Evolutionary conservation across 2,888 invertebrate species (phyloP), one percentile per base, ranked within the genome.

Genomic region (Tetragonula carbonaria): DNA sequence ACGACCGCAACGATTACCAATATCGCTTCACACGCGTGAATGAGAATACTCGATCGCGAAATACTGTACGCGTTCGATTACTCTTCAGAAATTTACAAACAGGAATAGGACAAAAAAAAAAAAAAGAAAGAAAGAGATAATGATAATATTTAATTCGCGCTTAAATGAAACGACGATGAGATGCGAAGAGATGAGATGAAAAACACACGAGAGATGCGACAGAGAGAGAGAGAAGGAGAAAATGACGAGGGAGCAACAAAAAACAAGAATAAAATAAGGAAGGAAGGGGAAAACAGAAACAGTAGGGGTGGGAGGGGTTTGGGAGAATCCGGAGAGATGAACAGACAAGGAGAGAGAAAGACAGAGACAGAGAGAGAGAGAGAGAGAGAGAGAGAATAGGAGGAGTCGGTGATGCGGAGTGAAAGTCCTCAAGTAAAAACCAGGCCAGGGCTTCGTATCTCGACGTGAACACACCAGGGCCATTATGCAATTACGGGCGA

Each of bases 401-500:
- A 80, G 57, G 74, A 80, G 71, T 73, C 73, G 86, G 88, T 86
- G 86, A 87, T 85, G 85, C 83, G 86, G 87, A 93, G 92, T 93
- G 93, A 93, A 92, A 93, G 92, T 93, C 86, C 86, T 88, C 87
- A 84, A 87, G 88, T 85, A 91, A 91, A 91, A 93, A 92, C 88
- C 92, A 92, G 93, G 92, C 93, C 93, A 93, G 88, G 92, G 92
- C 92, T 92, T 88, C 90, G 89, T 91, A 91, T 92, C 90, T 91
- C 88, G 81, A 74, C 74, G 81, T 73, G 87, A 86, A 85, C 85
- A 88, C 87, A 87, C 88, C 86, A 83, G 83, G 85, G 84, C 88
- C 89, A 91, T 93, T 92, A 91, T 90, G 92, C 90, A 92, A 92
- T 90, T 90, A 90, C 88, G 84, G 45, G 85, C 85, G 80, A 86